Percentiles rank a stretch among this genome's conserved stretches.
Evolutionary conservation across 2,888 invertebrate genomes (phyloP).

Genomic region (Netelia melanura): DNA sequence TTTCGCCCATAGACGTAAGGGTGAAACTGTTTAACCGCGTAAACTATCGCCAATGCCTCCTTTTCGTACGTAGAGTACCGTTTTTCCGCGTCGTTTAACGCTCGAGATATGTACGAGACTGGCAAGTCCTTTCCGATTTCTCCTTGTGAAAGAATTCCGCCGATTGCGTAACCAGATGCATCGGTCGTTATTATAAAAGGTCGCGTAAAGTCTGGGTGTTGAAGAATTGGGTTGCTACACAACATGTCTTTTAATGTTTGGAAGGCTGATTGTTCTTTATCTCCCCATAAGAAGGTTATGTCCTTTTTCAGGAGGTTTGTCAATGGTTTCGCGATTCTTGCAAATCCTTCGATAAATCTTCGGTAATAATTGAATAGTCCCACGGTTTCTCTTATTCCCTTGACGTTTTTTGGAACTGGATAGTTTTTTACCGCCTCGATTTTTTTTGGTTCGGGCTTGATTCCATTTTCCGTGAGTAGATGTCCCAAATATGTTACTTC

Average conservation of each 20-base stretch:
- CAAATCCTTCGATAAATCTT: slow-evolving; percentile 50
- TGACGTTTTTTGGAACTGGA: slow-evolving; percentile 43
- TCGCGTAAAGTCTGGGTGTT: slow-evolving; percentile 67
- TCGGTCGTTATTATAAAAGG: slow-evolving; percentile 70
- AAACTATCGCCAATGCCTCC: slow-evolving; percentile 41
- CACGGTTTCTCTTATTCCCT: slow-evolving; percentile 46
- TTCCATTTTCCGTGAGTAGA: slow-evolving; percentile 34
- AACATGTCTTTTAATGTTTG: slow-evolving; percentile 43
- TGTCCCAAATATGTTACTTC: slow-evolving; percentile 53
- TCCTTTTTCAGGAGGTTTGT: slow-evolving; percentile 38
- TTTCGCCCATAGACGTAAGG: slow-evolving; percentile 38
- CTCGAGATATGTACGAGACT: slow-evolving; percentile 31
- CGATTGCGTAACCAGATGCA: slow-evolving; percentile 69
- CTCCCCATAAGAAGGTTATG: slow-evolving; percentile 35
- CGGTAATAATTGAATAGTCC: slow-evolving; percentile 53
- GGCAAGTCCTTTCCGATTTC: slow-evolving; percentile 36
- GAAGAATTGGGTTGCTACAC: slow-evolving; percentile 42
- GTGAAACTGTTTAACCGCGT: slow-evolving; percentile 41
- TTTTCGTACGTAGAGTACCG: slow-evolving; percentile 46
- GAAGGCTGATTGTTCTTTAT: slow-evolving; percentile 46
- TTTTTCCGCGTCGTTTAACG: slow-evolving; percentile 34
- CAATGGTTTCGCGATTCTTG: slow-evolving; percentile 40
- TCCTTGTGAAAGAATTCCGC: slow-evolving; percentile 67
- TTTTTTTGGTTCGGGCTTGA: slow-evolving; percentile 36
- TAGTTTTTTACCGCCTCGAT: slow-evolving; percentile 37